Conservation (phyloP, 1,140 invertebrate genomes). For the Daktulosphaira vitifoliae region DNA sequence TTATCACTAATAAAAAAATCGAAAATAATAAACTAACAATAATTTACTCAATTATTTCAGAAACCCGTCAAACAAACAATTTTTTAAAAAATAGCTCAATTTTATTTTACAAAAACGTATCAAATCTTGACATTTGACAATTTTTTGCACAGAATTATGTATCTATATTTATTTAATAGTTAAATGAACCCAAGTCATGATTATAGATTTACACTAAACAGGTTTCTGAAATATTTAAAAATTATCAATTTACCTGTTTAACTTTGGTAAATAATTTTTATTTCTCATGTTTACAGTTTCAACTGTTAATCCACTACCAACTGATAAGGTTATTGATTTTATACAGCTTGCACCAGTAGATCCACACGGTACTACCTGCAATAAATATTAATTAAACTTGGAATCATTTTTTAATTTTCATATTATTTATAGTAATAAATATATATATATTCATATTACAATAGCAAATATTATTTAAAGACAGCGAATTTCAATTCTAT, state of each 20-base stretch:
- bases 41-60: no score
- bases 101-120: no score
- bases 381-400: constrained; percentile 32
- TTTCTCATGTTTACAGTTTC: constrained; percentile 55
- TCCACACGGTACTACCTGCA: constrained; percentile 72
- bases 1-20: no score
- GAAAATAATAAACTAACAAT: no score
- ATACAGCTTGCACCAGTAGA: constrained; percentile 77
- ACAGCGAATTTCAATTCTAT: not conserved
- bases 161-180: no score
- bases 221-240: no score
- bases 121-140: no score
- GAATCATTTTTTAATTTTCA: not conserved
- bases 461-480: not conserved
- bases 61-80: no score
- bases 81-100: no score
- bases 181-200: no score
- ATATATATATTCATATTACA: not conserved
- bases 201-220: no score
- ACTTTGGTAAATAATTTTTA: constrained; percentile 44
- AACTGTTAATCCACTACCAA: constrained; percentile 48
- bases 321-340: constrained; percentile 62
- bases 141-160: no score
- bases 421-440: not conserved
- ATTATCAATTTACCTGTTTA: constrained; percentile 43